phyloP scores from a whole-genome alignment of 2,113 vertebrate species.

The Thunnus thynnus region DNA sequence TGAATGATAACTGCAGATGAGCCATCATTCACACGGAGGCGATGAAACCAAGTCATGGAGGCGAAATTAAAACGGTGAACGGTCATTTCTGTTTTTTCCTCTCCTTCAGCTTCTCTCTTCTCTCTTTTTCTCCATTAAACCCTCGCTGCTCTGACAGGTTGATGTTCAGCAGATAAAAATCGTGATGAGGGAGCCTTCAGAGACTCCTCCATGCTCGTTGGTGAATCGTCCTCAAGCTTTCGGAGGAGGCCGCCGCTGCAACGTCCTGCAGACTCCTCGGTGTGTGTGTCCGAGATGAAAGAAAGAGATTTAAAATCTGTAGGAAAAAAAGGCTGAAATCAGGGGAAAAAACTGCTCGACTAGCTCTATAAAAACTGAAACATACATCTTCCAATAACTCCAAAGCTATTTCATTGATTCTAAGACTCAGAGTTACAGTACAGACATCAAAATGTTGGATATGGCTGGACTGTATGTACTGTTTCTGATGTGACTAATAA shows the following conservation, averaged over 20 bases:
- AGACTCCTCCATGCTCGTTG: neutral
- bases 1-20: neutral
- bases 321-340: no score
- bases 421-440: no score
- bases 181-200: neutral
- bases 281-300: neutral
- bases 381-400: no score
- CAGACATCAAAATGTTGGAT: no score
- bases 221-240: neutral
- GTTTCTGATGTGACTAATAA: no score
- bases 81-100: neutral
- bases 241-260: no score
- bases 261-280: no score
- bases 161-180: slow-evolving; percentile 30
- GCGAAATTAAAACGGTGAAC: slow-evolving; percentile 25
- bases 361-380: no score
- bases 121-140: slow-evolving; percentile 3
- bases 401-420: no score
- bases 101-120: neutral
- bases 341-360: no score
- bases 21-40: slow-evolving; percentile 10
- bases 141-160: neutral
- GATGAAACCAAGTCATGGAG: slow-evolving; percentile 18
- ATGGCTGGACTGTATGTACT: no score
- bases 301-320: no score